Conservation (phyloP, 2,797 vertebrate species). For the Etheostoma perlongum region DNA sequence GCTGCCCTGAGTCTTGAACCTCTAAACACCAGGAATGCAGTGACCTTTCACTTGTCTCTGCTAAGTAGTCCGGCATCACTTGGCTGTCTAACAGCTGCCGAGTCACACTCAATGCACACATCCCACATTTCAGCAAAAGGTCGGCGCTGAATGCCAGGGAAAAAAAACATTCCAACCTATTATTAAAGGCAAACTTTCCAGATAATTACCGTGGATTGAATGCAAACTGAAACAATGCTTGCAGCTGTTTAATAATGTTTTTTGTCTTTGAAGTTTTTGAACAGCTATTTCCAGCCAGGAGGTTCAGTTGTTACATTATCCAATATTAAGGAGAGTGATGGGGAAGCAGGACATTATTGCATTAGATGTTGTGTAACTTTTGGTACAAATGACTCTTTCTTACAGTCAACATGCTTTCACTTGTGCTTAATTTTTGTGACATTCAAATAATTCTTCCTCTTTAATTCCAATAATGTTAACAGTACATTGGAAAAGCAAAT, state of each 20-base stretch:
- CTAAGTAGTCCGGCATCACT: slow-evolving; percentile 74
- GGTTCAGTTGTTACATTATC: slow-evolving; percentile 10
- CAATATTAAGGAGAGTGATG: background rate
- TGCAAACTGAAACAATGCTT: background rate
- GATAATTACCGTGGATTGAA: slow-evolving; percentile 22
- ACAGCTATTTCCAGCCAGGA: slow-evolving; percentile 4
- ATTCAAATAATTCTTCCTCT: slow-evolving; percentile 1
- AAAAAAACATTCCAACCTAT: slow-evolving; percentile 36
- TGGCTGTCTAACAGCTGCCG: slow-evolving; percentile 56
- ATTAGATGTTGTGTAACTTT: no score
- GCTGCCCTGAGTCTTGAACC: slow-evolving; percentile 62
- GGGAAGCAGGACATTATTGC: slow-evolving; percentile 1
- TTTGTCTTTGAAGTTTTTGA: slow-evolving; percentile 7
- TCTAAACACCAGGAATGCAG: slow-evolving; percentile 52
- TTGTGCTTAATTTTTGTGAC: background rate
- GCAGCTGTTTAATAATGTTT: slow-evolving; percentile 10
- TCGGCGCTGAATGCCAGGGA: slow-evolving; percentile 45
- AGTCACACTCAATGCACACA: slow-evolving; percentile 61
- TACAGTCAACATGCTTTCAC: no score
- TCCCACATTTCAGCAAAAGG: slow-evolving; percentile 74
- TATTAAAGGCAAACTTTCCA: slow-evolving; percentile 33
- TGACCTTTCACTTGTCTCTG: slow-evolving; percentile 77
- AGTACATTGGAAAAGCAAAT: background rate
- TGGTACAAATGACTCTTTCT: no score
- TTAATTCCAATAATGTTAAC: background rate